Conservation (phyloP, 2,113 vertebrate species). For the Poicephalus meyeri region DNA sequence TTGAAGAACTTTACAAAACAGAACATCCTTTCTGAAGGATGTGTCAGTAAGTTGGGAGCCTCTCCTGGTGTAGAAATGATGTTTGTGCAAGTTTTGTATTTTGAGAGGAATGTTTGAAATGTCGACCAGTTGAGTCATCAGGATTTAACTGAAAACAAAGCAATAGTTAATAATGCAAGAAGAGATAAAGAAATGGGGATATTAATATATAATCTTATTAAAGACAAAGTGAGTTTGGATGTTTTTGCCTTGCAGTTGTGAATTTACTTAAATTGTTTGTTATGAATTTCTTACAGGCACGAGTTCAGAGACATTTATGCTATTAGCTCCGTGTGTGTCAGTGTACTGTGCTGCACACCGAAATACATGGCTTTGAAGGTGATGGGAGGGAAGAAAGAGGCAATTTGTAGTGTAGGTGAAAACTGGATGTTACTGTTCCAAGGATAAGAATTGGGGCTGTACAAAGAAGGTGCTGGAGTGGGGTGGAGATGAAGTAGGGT, state of each 20-base stretch:
- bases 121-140: background rate
- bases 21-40: background rate
- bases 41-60: background rate
- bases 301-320: background rate
- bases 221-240: background rate
- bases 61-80: background rate
- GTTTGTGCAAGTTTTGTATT: background rate
- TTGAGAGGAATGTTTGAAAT: background rate
- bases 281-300: background rate
- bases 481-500: background rate
- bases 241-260: background rate
- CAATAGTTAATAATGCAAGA: background rate
- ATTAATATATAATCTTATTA: background rate
- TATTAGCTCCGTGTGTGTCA: background rate
- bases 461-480: background rate
- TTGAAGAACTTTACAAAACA: background rate
- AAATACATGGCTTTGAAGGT: background rate
- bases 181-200: background rate
- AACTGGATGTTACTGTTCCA: background rate
- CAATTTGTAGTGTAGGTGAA: background rate
- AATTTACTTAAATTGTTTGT: background rate
- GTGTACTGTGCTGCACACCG: fast-evolving
- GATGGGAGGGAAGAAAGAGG: background rate
- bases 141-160: background rate
- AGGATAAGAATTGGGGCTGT: background rate